Percentiles rank a stretch among this genome's conserved stretches.
These are phyloP conservation scores for Antennarius striatus DNA, from an alignment of 2,113 vertebrate species.

Conservation along the genomic window DNA sequence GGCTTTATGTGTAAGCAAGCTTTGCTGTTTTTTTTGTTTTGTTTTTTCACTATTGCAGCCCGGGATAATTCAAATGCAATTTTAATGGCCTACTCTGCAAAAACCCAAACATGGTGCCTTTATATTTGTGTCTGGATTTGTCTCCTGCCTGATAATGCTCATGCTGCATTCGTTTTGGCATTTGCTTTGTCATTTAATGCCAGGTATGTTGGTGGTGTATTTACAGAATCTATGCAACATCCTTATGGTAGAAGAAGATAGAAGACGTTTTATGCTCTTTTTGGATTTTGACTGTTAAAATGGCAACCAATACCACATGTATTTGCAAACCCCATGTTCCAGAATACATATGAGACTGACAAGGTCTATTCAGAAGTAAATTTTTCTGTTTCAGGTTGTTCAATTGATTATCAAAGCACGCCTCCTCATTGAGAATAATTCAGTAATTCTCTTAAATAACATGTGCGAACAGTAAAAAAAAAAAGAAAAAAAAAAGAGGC, in stretches of 20 bases:
- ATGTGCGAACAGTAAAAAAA: not conserved
- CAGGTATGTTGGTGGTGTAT: conserved; percentile 28
- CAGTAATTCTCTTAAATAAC: too few relatives aligned
- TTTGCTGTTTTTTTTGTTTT: conserved; percentile 55
- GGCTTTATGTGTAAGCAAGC: conserved; percentile 49
- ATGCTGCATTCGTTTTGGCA: conserved; percentile 7
- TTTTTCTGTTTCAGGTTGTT: conserved; percentile 11
- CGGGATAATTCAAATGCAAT: conserved; percentile 68
- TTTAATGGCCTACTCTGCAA: conserved; percentile 63
- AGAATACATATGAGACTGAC: not conserved
- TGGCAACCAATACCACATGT: conserved; percentile 1
- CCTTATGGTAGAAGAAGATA: not conserved
- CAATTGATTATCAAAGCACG: conserved; percentile 10
- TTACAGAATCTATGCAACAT: conserved; percentile 16
- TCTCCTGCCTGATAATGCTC: conserved; percentile 41
- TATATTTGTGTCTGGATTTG: conserved; percentile 29
- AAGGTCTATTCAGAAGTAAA: not conserved
- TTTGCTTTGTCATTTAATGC: conserved; percentile 25
- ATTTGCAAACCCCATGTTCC: not conserved
- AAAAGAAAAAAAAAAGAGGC: not conserved
- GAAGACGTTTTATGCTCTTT: conserved; percentile 9
- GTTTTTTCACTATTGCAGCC: conserved; percentile 39
- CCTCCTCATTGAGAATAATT: too few relatives aligned
- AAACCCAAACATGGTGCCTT: conserved; percentile 47
- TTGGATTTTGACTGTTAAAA: conserved; percentile 21